Percentiles rank a stretch among this genome's conserved stretches.
phyloP scores from a whole-genome alignment of 2,113 vertebrate species.

The Chlamydotis undulata region DNA sequence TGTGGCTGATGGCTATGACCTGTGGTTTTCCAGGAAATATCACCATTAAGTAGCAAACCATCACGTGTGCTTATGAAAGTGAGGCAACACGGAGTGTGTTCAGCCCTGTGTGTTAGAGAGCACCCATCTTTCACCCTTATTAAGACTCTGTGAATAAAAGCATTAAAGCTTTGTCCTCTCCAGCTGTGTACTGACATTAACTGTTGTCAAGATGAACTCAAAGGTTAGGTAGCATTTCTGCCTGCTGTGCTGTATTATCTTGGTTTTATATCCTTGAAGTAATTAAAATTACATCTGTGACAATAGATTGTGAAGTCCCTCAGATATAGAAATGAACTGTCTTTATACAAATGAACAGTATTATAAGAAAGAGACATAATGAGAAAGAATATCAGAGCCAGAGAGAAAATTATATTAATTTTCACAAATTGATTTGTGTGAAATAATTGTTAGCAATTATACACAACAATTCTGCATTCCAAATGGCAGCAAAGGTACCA shows the following conservation, averaged over 20 bases:
- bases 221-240: constrained; percentile 25
- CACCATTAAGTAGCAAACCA: not conserved
- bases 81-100: not conserved
- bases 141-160: not conserved
- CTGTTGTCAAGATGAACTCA: not conserved
- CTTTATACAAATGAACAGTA: not conserved
- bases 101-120: not conserved
- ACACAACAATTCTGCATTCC: not conserved
- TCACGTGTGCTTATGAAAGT: not conserved
- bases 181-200: not conserved
- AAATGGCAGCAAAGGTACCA: not conserved
- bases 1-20: not conserved
- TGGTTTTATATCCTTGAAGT: constrained; percentile 1
- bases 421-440: not conserved
- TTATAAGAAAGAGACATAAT: not conserved
- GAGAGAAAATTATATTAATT: not conserved
- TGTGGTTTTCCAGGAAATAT: not conserved
- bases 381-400: not conserved
- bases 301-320: not conserved
- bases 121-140: not conserved
- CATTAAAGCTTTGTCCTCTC: not conserved
- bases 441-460: not conserved
- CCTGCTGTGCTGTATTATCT: constrained; percentile 17
- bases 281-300: constrained; percentile 34
- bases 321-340: not conserved